These are phyloP conservation scores for Psix sp. DNA, from an alignment of 1,140 invertebrate species.

Conservation along the genomic window DNA sequence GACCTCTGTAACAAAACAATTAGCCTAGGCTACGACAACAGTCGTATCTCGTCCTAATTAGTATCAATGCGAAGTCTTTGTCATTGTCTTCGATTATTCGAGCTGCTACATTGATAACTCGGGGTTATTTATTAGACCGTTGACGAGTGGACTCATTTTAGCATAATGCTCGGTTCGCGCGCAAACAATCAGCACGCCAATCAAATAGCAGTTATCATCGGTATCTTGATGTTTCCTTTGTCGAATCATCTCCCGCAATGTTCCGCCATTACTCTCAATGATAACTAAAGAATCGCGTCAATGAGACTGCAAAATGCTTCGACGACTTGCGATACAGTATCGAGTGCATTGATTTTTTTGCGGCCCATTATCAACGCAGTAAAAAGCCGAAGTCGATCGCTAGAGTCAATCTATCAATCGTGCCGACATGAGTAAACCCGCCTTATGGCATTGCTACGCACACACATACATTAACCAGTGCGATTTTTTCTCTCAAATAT, in stretches of 20 bases:
- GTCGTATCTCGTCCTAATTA: constrained; percentile 31
- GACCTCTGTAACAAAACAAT: constrained; percentile 29
- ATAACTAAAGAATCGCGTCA: constrained; percentile 53
- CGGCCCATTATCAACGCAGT: constrained; percentile 38
- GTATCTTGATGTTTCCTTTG: constrained; percentile 43
- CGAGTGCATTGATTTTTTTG: constrained; percentile 45
- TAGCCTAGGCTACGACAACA: constrained; percentile 26
- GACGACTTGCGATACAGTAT: constrained; percentile 43
- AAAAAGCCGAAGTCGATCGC: constrained; percentile 43
- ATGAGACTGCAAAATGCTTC: constrained; percentile 53
- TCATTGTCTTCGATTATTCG: constrained; percentile 35
- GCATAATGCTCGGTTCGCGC: constrained; percentile 48
- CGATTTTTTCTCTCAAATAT: too few relatives aligned
- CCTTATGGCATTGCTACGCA: too few relatives aligned
- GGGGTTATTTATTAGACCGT: constrained; percentile 41
- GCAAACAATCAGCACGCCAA: constrained; percentile 32
- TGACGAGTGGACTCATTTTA: constrained; percentile 41
- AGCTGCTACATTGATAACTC: constrained; percentile 41
- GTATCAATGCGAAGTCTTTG: constrained; percentile 42
- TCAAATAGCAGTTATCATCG: constrained; percentile 47
- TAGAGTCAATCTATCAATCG: constrained; percentile 46
- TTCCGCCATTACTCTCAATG: constrained; percentile 54
- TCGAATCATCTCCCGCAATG: constrained; percentile 49
- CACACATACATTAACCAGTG: too few relatives aligned
- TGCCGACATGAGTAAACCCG: constrained; percentile 37